Evolutionary conservation across 2,888 invertebrate genomes (phyloP).

Genomic region (Mimachlamys varia): DNA sequence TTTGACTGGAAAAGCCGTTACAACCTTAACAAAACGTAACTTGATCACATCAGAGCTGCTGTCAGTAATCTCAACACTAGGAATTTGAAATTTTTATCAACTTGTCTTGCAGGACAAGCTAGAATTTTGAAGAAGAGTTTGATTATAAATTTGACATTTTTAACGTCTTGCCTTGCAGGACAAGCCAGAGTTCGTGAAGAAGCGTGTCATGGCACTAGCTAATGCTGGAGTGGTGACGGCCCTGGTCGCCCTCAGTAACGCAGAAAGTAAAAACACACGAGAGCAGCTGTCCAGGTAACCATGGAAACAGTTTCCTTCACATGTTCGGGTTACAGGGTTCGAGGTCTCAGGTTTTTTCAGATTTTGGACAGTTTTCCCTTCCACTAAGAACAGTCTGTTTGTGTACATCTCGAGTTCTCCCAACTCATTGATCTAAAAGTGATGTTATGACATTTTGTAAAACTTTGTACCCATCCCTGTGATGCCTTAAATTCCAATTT

Average conservation of each 20-base stretch:
- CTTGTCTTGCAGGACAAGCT: constrained; percentile 73
- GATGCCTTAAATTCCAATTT: too few species aligned
- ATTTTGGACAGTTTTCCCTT: too few species aligned
- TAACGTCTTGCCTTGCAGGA: constrained; percentile 68
- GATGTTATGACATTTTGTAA: too few species aligned
- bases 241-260: constrained; percentile 93
- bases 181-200: constrained; percentile 81
- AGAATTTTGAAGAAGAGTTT: constrained; percentile 86
- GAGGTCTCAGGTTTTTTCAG: too few species aligned
- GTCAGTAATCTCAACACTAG: too few species aligned
- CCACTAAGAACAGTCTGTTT: too few species aligned
- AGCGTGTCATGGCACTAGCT: constrained; percentile 88
- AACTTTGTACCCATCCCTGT: too few species aligned
- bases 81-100: neutral
- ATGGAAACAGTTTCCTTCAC: neutral
- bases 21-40: too few species aligned
- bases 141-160: neutral
- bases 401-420: too few species aligned
- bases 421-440: too few species aligned
- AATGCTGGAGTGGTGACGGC: constrained; percentile 94
- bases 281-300: constrained; percentile 89
- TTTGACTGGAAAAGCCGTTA: too few species aligned
- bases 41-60: too few species aligned
- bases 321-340: neutral
- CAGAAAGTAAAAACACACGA: constrained; percentile 95